These are phyloP conservation scores for Cariama cristata DNA, from an alignment of 2,113 vertebrate species.

Conservation along the genomic window DNA sequence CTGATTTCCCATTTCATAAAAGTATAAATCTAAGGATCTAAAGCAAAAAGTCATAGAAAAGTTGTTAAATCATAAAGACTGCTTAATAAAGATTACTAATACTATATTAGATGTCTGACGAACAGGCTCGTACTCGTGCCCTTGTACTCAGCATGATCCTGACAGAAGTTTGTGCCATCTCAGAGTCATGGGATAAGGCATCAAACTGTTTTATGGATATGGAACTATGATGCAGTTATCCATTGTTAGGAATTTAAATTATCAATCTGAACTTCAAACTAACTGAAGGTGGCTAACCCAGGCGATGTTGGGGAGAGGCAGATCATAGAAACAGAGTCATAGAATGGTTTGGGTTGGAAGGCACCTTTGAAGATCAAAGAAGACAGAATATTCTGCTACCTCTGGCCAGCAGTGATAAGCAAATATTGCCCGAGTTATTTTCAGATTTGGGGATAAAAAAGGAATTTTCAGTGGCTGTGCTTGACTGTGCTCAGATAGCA, in stretches of 20 bases:
- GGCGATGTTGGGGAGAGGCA: not conserved
- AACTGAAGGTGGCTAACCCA: not conserved
- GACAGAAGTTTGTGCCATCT: not conserved
- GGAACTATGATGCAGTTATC: not conserved
- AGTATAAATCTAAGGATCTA: not conserved
- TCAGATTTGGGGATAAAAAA: constrained; percentile 2
- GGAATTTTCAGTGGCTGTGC: not conserved
- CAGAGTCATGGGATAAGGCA: not conserved
- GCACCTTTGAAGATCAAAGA: not conserved
- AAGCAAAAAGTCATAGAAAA: not conserved
- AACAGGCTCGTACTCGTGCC: fast-evolving
- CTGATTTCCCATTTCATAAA: not conserved
- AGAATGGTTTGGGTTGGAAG: not conserved
- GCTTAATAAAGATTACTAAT: not conserved
- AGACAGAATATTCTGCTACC: not conserved
- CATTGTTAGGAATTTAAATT: not conserved
- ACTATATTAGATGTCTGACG: not conserved
- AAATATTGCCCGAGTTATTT: not conserved
- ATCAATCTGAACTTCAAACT: not conserved
- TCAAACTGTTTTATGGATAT: not conserved
- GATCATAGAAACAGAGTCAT: not conserved
- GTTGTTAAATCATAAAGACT: not conserved
- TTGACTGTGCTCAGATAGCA: not conserved
- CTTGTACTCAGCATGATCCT: not conserved
- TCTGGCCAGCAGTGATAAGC: not conserved